phyloP scores from a whole-genome alignment of 2,888 invertebrate genomes.

The Thecophora atra region DNA sequence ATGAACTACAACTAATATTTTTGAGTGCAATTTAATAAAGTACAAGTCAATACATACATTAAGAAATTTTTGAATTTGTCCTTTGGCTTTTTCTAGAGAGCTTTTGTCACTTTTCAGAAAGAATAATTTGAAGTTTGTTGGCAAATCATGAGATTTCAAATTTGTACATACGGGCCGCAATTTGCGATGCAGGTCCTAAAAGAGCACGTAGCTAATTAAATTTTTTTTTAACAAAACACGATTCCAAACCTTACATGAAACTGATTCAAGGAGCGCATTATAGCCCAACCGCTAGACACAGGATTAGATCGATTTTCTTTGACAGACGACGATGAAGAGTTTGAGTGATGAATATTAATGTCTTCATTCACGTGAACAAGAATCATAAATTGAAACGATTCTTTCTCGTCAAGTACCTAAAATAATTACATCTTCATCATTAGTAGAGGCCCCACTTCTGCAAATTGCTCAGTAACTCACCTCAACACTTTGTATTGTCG shows the following conservation, averaged over 20 bases:
- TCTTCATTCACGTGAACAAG: slow-evolving; percentile 79
- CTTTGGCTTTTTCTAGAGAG: slow-evolving; percentile 83
- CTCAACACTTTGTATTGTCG: slow-evolving; percentile 85
- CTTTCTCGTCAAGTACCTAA: slow-evolving; percentile 68
- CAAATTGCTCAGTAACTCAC: slow-evolving; percentile 56
- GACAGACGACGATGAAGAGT: slow-evolving; percentile 49
- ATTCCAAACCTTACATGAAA: slow-evolving; percentile 68
- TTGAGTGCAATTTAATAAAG: too few relatives aligned
- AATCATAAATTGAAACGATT: slow-evolving; percentile 76
- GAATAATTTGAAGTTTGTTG: slow-evolving; percentile 82
- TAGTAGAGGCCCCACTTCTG: too few relatives aligned
- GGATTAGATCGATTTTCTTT: slow-evolving; percentile 64
- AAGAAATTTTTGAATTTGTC: slow-evolving; percentile 85
- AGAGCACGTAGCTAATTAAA: slow-evolving; percentile 19
- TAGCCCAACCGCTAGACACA: slow-evolving; percentile 76
- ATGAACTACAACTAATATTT: too few relatives aligned
- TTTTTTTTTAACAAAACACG: neutral
- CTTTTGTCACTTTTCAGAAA: slow-evolving; percentile 85
- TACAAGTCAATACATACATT: slow-evolving; percentile 70
- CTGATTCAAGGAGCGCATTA: slow-evolving; percentile 72
- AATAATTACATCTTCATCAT: slow-evolving; percentile 35
- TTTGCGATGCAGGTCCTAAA: slow-evolving; percentile 84
- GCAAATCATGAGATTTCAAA: slow-evolving; percentile 83
- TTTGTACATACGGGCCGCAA: slow-evolving; percentile 83
- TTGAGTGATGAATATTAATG: slow-evolving; percentile 59